Evolutionary conservation across 2,797 vertebrate species (phyloP), one percentile per base, ranked within the genome.

Genomic region (Scomberomorus guttatus): DNA sequence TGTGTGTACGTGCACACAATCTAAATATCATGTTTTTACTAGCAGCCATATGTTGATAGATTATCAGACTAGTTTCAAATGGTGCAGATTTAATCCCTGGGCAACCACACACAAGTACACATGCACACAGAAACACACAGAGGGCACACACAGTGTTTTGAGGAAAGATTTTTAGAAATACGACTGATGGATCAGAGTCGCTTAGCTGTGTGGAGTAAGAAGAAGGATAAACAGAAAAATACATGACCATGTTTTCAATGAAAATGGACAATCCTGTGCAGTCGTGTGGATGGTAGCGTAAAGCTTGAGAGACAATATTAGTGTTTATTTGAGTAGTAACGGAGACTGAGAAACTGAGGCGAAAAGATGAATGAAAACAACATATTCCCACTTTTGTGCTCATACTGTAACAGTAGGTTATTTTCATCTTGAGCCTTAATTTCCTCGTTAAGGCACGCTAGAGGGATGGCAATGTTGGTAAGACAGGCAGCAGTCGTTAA

Each of bases 31-130:
- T 75, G 63, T 82, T 89, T 90, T 86, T 74, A 74, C 56, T 20
- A 50, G 37, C 10, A 63, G 70, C 89, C 91, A 91, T 93, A 94
- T 94, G 93, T 74, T 86, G 79, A 72, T 84, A 91, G 91, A 94
- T 92, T 93, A 93, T 89, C 80, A 80, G 72, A 77, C 74, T 68
- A 80, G 66, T 77, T 84, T 85, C 80, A 91, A 83, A 84, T 76
- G 82, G 50, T 70, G 61, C 56, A 70, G 72, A 72, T 67, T 81
- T 92, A 92, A 93, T 93, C 91, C 81, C 52, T 2, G 10, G 29
- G 15, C 50, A 82, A 20, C 24, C 15, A 10, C 72, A 56, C 60
- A 80, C 46, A 74, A 20, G 18, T 11, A 55, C 60, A 55, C 50
- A 65, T 55, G 37, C 44, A 58, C 57, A 57, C 27, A 76, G 10